These are phyloP conservation scores for Cryptocephalus moraei DNA, from an alignment of 2,888 invertebrate genomes.

Conservation along the genomic window DNA sequence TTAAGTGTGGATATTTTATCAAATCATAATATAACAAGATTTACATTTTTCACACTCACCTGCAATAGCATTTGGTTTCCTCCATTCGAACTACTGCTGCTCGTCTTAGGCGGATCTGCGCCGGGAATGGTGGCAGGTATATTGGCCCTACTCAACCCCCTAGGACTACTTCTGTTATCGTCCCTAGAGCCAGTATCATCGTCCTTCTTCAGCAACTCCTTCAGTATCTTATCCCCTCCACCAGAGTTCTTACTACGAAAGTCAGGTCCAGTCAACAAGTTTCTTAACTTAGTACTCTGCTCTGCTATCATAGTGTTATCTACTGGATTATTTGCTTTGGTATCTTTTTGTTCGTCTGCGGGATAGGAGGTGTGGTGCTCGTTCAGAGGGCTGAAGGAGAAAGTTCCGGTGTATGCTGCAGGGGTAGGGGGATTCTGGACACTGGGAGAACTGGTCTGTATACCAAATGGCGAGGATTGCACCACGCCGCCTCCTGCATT, in stretches of 20 bases:
- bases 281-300: constrained; percentile 41
- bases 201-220: constrained; percentile 55
- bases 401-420: constrained; percentile 30
- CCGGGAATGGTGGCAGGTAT: constrained; percentile 32
- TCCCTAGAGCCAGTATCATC: constrained; percentile 43
- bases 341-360: constrained; percentile 42
- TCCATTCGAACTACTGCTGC: constrained; percentile 13
- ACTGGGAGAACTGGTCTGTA: constrained; percentile 41
- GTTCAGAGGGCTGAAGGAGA: constrained; percentile 54
- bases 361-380: constrained; percentile 29
- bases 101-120: constrained; percentile 28
- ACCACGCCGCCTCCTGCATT: constrained; percentile 13
- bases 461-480: constrained; percentile 40
- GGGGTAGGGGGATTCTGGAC: constrained; percentile 30
- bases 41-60: constrained; percentile 36
- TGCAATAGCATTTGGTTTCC: constrained; percentile 53
- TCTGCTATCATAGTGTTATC: constrained; percentile 38
- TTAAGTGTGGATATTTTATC: no score
- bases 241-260: constrained; percentile 32
- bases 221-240: constrained; percentile 43
- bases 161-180: constrained; percentile 38
- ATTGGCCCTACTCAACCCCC: constrained; percentile 31
- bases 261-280: constrained; percentile 28
- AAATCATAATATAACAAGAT: no score
- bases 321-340: constrained; percentile 40